Conservation (phyloP, 1,140 invertebrate species). For the Tetramorium simillimum region DNA sequence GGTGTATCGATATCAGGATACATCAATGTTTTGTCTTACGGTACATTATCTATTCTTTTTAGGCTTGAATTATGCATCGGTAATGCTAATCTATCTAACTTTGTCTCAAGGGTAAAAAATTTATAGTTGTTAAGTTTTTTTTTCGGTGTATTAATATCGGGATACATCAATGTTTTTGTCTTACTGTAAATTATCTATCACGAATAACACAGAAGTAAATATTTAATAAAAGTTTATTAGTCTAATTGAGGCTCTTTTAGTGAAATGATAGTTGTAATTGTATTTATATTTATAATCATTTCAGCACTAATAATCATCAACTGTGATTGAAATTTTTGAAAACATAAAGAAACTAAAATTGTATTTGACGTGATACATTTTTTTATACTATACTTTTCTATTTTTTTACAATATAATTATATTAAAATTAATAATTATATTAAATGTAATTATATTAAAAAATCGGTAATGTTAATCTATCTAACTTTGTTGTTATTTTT, state of each 20-base stretch:
- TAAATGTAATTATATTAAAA: no score
- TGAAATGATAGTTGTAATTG: background rate
- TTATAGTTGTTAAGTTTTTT: background rate
- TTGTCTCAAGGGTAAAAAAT: background rate
- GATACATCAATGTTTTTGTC: background rate
- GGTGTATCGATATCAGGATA: background rate
- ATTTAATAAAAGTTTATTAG: background rate
- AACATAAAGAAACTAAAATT: background rate
- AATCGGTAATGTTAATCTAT: no score
- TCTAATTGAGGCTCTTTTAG: background rate
- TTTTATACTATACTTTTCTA: background rate
- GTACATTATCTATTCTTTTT: background rate
- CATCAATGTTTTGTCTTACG: background rate
- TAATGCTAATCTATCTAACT: background rate
- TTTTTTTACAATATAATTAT: background rate
- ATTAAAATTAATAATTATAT: no score
- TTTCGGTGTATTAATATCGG: background rate
- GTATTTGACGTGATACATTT: background rate
- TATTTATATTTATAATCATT: background rate
- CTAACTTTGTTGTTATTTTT: no score
- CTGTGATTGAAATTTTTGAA: background rate
- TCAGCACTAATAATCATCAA: background rate
- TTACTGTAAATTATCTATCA: background rate
- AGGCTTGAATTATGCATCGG: slow-evolving; percentile 6
- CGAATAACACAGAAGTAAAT: background rate